Evolutionary conservation across 23 tunicate genomes (phyloP).

Genomic region (Botrylloides violaceus): DNA sequence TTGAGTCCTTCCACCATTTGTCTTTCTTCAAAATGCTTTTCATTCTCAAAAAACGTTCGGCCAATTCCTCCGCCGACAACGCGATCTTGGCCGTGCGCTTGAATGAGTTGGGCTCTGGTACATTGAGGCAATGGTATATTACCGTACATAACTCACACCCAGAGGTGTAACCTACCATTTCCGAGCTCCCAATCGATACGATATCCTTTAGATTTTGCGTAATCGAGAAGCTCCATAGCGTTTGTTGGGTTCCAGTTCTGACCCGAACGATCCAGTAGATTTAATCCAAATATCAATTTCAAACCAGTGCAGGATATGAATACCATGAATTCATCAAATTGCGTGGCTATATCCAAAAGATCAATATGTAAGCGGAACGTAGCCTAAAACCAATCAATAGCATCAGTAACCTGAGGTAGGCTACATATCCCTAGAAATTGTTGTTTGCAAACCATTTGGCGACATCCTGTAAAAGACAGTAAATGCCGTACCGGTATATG

Average conservation of each 20-base stretch:
- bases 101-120: constrained; percentile 80
- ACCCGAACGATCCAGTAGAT: constrained; percentile 36
- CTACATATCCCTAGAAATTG: too few relatives aligned
- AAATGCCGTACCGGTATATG: constrained; percentile 32
- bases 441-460: too few relatives aligned
- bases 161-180: too few relatives aligned
- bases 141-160: too few relatives aligned
- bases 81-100: constrained; percentile 33
- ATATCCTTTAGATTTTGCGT: constrained; percentile 28
- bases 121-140: too few relatives aligned
- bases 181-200: constrained; percentile 84
- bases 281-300: constrained; percentile 66
- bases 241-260: constrained; percentile 62
- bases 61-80: constrained; percentile 56
- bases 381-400: too few relatives aligned
- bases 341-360: constrained; percentile 27
- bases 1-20: constrained; percentile 64
- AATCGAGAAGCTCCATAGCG: constrained; percentile 45
- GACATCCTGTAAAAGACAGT: too few relatives aligned
- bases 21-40: constrained; percentile 24
- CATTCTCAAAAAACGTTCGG: constrained; percentile 37
- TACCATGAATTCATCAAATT: constrained; percentile 48
- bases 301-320: constrained; percentile 62
- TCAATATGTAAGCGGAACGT: too few relatives aligned
- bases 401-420: too few relatives aligned